Conservation (phyloP, 2,797 vertebrate genomes). For the Tapirus indicus region DNA sequence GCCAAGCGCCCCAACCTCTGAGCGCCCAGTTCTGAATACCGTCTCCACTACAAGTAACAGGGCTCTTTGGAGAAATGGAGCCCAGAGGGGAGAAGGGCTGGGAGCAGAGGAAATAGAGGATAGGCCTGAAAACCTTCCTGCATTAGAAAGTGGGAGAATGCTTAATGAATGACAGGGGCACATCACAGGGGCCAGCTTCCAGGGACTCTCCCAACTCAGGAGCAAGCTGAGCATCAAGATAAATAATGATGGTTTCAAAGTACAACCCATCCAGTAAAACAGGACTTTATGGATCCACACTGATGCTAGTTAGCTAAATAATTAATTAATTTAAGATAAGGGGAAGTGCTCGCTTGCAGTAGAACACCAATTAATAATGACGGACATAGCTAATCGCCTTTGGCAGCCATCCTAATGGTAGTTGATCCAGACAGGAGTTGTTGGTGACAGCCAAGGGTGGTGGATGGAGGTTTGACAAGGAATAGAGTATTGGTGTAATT, state of each 20-base stretch:
- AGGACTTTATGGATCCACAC: not conserved
- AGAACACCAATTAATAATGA: not conserved
- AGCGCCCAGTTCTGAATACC: not conserved
- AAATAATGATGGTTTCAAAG: not conserved
- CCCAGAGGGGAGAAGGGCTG: not conserved
- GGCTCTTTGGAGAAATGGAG: not conserved
- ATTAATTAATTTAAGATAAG: not conserved
- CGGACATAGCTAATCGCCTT: not conserved
- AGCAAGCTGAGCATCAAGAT: not conserved
- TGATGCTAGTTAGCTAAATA: not conserved
- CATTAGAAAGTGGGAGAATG: not conserved
- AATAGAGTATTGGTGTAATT: not conserved
- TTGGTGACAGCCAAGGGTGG: not conserved
- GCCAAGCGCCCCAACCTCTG: no score
- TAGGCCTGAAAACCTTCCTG: not conserved
- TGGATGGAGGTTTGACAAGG: not conserved
- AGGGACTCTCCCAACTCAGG: not conserved
- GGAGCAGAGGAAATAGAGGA: not conserved
- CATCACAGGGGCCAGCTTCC: not conserved
- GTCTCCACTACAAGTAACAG: not conserved
- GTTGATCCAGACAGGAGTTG: not conserved
- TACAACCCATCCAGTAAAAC: not conserved
- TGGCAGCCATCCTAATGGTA: not conserved
- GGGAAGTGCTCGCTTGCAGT: not conserved
- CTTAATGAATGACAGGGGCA: not conserved